Base-by-base conservation (phyloP, 2,113 vertebrate species). In the Platysternon megacephalum region DNA sequence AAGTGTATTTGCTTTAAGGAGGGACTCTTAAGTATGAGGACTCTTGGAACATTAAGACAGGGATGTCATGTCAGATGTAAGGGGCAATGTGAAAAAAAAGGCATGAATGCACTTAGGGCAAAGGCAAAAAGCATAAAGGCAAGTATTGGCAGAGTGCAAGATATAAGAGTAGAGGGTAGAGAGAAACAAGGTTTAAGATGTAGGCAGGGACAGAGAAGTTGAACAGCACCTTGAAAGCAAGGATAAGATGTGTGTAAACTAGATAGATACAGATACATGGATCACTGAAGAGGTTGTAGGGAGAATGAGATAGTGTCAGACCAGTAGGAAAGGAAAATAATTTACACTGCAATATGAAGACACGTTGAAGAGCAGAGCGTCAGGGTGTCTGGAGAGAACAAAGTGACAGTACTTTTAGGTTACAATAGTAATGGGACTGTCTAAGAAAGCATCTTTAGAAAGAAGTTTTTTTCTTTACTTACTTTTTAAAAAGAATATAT, bases 61-160 rank as follows among this genome's bases (percentile, higher is more conserved):
- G 4, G 19, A 8, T 17, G 16, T 21, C 61, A 68, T 4, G 8
- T n/a, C 61, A 68, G 49, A 26, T 1, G 51, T 2, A 9, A 86
- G 26, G 44, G 16, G 44, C 8, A n/a, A 79, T 3, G 24, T 11
- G 3, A 65, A 86, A 26, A 65, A 86, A 26, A 53, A 49, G 0
- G 3, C 10, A 79, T 53, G 48, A 48, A 28, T 14, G 8, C 28
- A 39, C 11, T 19, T 13, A 29, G 14, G 58, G 3, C 32, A 16
- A 32, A 52, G 51, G 44, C 0, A 0, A 26, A 84, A 12, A 29
- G n/a, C 22, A 42, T 48, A 51, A n/a, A 56, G 28, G 26, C 16
- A 55, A 78, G 21, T 81, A 44, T 42, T 53, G 0, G 1, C 65
- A 90, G 84, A 87, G 29, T 9, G 1, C 35, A 79, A 2, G 26